A percentile compares a stretch with the other conserved stretches of the same genome.
phyloP scores from a whole-genome alignment of 2,888 invertebrate genomes.

The Lagria hirta region DNA sequence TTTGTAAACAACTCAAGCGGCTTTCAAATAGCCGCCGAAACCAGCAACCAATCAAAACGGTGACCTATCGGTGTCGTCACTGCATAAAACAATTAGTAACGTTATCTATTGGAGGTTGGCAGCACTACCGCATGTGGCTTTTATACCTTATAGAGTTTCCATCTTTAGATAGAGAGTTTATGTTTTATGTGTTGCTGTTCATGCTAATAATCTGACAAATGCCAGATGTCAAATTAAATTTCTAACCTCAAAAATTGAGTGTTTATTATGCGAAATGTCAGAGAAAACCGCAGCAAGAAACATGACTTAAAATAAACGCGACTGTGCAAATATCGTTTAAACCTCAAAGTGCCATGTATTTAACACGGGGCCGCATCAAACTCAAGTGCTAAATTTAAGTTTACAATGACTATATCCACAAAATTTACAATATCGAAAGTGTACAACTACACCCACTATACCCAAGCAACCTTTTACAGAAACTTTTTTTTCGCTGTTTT shows the following conservation, averaged over 20 bases:
- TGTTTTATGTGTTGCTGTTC: constrained; percentile 2
- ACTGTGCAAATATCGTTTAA: constrained; percentile 10
- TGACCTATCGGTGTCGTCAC: too few species aligned
- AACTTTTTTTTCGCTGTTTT: constrained; percentile 64
- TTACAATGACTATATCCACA: constrained; percentile 40
- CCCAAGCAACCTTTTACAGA: constrained; percentile 48
- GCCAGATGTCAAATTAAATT: constrained; percentile 1
- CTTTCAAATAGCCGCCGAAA: too few species aligned
- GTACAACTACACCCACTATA: constrained; percentile 37
- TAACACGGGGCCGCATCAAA: constrained; percentile 29
- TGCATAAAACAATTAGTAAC: too few species aligned
- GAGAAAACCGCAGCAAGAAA: constrained; percentile 9
- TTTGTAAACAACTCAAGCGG: too few species aligned
- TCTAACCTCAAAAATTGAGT: constrained; percentile 25
- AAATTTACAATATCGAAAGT: constrained; percentile 38
- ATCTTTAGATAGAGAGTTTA: constrained; percentile 4
- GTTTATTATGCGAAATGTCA: constrained; percentile 28
- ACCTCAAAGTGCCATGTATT: constrained; percentile 38
- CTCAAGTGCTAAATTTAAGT: constrained; percentile 20
- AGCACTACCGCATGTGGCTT: too few species aligned
- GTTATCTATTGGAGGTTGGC: too few species aligned
- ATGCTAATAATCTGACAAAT: too few species aligned
- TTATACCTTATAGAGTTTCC: too few species aligned
- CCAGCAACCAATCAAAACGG: too few species aligned
- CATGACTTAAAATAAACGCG: constrained; percentile 22